phyloP scores from a whole-genome alignment of 2,113 vertebrate genomes.

The Dunckerocampus dactyliophorus region DNA sequence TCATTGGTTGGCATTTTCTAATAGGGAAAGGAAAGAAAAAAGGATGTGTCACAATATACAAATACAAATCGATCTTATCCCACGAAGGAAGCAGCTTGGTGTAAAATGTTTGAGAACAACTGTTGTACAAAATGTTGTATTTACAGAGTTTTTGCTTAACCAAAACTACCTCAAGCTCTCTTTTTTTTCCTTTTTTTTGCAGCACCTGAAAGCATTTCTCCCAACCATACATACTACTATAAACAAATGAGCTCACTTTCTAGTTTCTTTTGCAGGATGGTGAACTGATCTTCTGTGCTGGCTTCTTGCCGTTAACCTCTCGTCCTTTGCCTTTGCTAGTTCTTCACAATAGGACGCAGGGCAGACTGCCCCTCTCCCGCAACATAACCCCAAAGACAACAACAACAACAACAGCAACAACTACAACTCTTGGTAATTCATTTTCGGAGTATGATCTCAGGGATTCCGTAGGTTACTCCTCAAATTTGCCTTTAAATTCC shows the following conservation, averaged over 20 bases:
- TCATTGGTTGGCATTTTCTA: no score
- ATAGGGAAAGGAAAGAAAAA: no score
- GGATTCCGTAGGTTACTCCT: not conserved
- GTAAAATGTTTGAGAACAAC: no score
- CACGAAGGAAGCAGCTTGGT: no score
- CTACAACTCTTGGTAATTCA: constrained; percentile 62
- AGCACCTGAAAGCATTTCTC: no score
- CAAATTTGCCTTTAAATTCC: not conserved
- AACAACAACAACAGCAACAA: no score
- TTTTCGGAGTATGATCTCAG: constrained; percentile 28
- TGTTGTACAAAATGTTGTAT: no score
- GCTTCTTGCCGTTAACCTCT: constrained; percentile 34
- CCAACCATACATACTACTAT: not conserved
- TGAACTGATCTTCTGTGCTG: constrained; percentile 9
- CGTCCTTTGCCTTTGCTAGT: constrained; percentile 53
- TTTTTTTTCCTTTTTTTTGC: no score
- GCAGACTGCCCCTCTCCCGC: constrained; percentile 29
- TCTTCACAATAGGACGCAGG: constrained; percentile 56
- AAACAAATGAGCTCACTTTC: not conserved
- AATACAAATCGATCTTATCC: no score
- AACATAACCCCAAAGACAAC: constrained; percentile 37
- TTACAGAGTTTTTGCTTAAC: no score
- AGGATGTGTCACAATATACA: no score
- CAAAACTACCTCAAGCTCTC: no score
- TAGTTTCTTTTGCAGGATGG: constrained; percentile 26